Evolutionary conservation across 1,140 invertebrate species (phyloP).

Genomic region (Pemphigus obesinymphae): DNA sequence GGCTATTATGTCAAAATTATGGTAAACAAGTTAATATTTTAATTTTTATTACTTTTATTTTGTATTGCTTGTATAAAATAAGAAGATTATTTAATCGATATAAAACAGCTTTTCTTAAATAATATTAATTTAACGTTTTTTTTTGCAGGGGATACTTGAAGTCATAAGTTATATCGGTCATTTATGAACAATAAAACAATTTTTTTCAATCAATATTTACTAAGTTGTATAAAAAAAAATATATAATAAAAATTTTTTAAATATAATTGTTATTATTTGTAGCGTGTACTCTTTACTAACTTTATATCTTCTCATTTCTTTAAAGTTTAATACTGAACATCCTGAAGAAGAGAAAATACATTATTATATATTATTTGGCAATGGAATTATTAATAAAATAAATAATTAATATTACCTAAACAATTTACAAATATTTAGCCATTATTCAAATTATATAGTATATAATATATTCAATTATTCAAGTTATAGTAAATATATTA

Average conservation of each 20-base stretch:
- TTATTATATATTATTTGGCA: background rate
- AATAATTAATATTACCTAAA: too few relatives aligned
- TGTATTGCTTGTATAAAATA: too few relatives aligned
- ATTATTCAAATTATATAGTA: too few relatives aligned
- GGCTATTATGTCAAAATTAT: too few relatives aligned
- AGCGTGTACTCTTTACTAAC: background rate
- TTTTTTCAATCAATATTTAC: conserved; percentile 6
- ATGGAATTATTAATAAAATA: too few relatives aligned
- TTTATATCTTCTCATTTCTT: background rate
- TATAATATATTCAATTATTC: too few relatives aligned
- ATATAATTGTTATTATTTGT: background rate
- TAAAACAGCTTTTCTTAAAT: too few relatives aligned
- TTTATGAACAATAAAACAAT: background rate
- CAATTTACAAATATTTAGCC: too few relatives aligned
- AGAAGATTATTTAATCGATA: too few relatives aligned
- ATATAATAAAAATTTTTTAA: background rate
- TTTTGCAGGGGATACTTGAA: conserved; percentile 37
- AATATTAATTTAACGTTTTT: background rate
- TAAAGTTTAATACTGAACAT: conserved; percentile 34
- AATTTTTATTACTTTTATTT: too few relatives aligned
- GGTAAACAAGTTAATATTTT: too few relatives aligned
- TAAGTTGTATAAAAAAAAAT: background rate
- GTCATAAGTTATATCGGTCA: background rate
- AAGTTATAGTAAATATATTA: too few relatives aligned
- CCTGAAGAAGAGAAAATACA: background rate